These are phyloP conservation scores for Lepidurus apus DNA, from an alignment of 1,140 invertebrate genomes.

Conservation along the genomic window DNA sequence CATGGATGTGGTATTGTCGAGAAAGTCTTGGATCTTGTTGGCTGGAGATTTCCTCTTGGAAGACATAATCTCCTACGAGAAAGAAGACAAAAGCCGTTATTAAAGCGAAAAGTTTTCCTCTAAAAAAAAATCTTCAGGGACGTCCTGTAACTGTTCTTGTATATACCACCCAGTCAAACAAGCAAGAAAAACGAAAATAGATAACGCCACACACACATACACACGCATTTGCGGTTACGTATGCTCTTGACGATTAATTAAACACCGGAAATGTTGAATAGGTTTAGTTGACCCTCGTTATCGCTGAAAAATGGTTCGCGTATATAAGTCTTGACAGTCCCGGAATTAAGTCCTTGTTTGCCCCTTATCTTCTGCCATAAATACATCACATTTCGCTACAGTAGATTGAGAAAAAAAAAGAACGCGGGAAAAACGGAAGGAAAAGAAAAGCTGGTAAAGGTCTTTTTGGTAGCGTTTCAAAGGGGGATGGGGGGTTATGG, in stretches of 20 bases:
- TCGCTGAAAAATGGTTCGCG: slow-evolving; percentile 10
- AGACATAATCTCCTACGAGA: slow-evolving; percentile 3
- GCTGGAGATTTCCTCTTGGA: slow-evolving; percentile 17
- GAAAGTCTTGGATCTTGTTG: slow-evolving; percentile 18
- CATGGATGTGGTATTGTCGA: slow-evolving; percentile 1
- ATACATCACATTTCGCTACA: background rate
- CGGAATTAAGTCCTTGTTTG: background rate
- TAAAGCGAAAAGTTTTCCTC: background rate
- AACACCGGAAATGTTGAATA: slow-evolving; percentile 15
- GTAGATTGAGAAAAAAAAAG: background rate
- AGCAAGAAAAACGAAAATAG: background rate
- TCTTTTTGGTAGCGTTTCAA: background rate
- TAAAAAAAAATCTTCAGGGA: background rate
- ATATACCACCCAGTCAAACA: background rate
- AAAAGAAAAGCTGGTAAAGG: background rate
- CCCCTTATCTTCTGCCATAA: background rate
- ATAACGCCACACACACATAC: background rate
- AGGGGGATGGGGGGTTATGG: background rate
- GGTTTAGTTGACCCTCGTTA: background rate
- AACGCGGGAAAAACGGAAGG: background rate
- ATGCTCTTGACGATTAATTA: background rate
- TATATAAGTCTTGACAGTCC: background rate
- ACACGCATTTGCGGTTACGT: background rate
- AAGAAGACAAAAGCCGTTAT: background rate
- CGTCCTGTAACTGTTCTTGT: background rate